Conservation (phyloP, 2,888 invertebrate species). For the Diaperis boleti region DNA sequence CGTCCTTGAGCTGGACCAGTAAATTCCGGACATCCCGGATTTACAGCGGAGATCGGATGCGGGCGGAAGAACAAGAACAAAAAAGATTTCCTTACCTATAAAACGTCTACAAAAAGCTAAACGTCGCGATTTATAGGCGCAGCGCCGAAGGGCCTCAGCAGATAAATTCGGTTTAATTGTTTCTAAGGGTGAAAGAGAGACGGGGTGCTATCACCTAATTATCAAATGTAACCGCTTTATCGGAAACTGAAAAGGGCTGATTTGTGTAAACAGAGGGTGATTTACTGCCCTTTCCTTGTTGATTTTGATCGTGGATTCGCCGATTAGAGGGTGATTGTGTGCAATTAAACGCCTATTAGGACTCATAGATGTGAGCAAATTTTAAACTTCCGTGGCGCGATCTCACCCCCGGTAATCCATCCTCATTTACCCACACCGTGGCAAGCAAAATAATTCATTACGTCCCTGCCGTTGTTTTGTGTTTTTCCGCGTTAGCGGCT, state of each 20-base stretch:
- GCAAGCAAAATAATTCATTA: conserved; percentile 28
- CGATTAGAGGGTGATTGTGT: no score
- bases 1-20: no score
- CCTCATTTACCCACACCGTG: background rate
- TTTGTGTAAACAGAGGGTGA: no score
- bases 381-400: no score
- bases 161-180: conserved; percentile 31
- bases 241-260: no score
- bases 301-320: no score
- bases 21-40: background rate
- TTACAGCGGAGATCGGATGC: conserved; percentile 4
- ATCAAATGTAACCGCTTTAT: conserved; percentile 8
- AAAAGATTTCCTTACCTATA: conserved; percentile 19
- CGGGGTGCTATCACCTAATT: conserved; percentile 24
- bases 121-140: conserved; percentile 7
- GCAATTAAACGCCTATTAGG: no score
- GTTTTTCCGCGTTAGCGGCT: conserved; percentile 8
- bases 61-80: conserved; percentile 17
- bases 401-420: background rate
- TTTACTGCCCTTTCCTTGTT: no score
- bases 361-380: no score
- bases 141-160: conserved; percentile 11
- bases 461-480: conserved; percentile 23
- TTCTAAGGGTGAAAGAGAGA: background rate
- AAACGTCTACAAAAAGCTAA: conserved; percentile 25